Percentiles rank a stretch among this genome's conserved stretches.
Evolutionary conservation across 2,113 vertebrate genomes (phyloP).

Genomic region (Pagrus major): DNA sequence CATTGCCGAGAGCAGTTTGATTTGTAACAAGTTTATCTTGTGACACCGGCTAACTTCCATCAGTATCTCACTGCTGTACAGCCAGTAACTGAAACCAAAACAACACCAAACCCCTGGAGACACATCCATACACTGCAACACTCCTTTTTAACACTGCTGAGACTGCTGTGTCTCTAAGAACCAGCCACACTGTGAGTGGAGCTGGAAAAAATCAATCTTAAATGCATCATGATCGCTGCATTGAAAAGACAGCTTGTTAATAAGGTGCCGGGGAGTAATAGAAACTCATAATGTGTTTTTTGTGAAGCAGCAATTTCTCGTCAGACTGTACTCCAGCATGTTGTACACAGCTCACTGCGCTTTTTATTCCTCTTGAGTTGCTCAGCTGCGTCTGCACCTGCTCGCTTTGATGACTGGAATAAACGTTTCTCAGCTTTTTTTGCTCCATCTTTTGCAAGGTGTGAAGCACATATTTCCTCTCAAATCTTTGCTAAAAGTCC

Average conservation of each 20-base stretch:
- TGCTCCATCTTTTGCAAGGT: not conserved
- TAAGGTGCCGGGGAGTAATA: slow-evolving; percentile 13
- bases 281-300: not conserved
- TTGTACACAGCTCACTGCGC: slow-evolving; percentile 7
- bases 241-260: slow-evolving; percentile 24
- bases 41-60: slow-evolving; percentile 3
- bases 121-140: slow-evolving; percentile 26
- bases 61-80: slow-evolving; percentile 16
- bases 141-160: slow-evolving; percentile 22
- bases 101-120: slow-evolving; percentile 21
- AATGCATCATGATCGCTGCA: slow-evolving; percentile 37
- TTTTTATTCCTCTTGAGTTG: slow-evolving; percentile 23
- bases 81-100: slow-evolving; percentile 32
- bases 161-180: not conserved
- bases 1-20: not conserved
- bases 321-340: not conserved
- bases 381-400: not conserved
- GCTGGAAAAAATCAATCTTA: slow-evolving; percentile 36
- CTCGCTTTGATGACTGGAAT: not conserved
- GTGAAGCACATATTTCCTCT: not conserved
- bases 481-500: not conserved
- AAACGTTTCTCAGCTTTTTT: not conserved
- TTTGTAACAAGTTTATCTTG: not conserved
- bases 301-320: not conserved
- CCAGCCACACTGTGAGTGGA: not conserved